Evolutionary conservation across 2,888 invertebrate species (phyloP), one percentile per base, ranked within the genome.

Genomic region (Elgonia sp.): DNA sequence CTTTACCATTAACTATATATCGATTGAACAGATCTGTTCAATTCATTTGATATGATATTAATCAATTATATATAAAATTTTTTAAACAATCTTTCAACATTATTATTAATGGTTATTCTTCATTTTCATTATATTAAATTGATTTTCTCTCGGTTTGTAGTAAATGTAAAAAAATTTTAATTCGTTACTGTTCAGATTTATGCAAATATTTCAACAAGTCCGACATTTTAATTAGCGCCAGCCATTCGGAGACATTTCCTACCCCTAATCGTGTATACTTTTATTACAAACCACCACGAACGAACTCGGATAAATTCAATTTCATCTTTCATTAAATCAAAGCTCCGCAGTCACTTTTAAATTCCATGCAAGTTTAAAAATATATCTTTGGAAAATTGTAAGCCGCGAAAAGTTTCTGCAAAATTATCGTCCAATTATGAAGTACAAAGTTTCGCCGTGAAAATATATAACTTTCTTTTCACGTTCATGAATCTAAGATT

Each of bases 291-390:
- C 75, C 60, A 46, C n/a, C 16, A 1, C 67, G 53, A 40, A 40
- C 69, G 40, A 72, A 57, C 77, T 63, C 72, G 65, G 69, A 63
- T 63, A 55, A 84, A 84, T 84, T 84, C 55, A 84, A 84, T 84
- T 84, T 79, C 79, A 84, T 77, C 39, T 84, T 72, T 79, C 84
- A 79, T 84, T 84, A 84, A 84, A 79, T 84, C 77, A 72, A 42
- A 57, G 37, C 53, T 29, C 29, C 65, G 40, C 70, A 55, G 72
- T 72, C 57, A 72, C 77, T 84, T 72, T 63, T 9, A 84, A 84
- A 79, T 77, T 79, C 62, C 72, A 79, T 79, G 65, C 79, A 79
- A 79, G 65, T 84, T 84, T 72, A 72, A 84, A 83, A 84, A 84
- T 79, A 84, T 84, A 77, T 84, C 70, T 77, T 84, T 77, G 21